Conservation (phyloP, 2,888 invertebrate species). For the Serrognathus titanus region DNA sequence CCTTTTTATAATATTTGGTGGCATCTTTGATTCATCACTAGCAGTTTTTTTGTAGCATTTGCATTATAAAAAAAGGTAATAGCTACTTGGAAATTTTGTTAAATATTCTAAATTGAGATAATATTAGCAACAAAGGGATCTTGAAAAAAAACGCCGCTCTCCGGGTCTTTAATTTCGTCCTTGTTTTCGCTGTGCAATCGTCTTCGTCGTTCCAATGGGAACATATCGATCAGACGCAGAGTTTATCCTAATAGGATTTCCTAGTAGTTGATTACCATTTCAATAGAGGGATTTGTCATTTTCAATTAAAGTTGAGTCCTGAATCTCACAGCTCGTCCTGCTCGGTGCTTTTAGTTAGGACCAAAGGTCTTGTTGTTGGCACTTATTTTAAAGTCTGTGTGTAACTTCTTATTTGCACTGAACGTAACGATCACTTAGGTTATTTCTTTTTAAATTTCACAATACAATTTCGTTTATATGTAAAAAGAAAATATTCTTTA, state of each 20-base stretch:
- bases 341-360: constrained; percentile 23
- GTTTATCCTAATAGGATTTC: constrained; percentile 54
- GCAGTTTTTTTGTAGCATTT: no score
- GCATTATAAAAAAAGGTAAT: no score
- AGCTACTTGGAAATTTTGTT: neutral
- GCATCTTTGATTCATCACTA: no score
- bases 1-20: no score
- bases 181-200: constrained; percentile 27
- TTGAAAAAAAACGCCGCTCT: constrained; percentile 3
- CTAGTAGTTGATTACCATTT: constrained; percentile 55
- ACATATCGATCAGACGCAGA: constrained; percentile 48
- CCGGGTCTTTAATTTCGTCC: constrained; percentile 24
- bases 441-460: no score
- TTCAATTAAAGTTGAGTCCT: constrained; percentile 54
- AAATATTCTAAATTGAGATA: constrained; percentile 1
- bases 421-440: no score
- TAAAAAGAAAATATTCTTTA: no score
- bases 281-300: constrained; percentile 54
- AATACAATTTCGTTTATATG: no score
- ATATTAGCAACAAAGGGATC: constrained; percentile 10
- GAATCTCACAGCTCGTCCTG: constrained; percentile 38
- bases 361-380: constrained; percentile 21
- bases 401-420: no score
- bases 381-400: no score
- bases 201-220: constrained; percentile 37